These are phyloP conservation scores for Calosoma granatense DNA, from an alignment of 1,140 invertebrate species.

Conservation along the genomic window DNA sequence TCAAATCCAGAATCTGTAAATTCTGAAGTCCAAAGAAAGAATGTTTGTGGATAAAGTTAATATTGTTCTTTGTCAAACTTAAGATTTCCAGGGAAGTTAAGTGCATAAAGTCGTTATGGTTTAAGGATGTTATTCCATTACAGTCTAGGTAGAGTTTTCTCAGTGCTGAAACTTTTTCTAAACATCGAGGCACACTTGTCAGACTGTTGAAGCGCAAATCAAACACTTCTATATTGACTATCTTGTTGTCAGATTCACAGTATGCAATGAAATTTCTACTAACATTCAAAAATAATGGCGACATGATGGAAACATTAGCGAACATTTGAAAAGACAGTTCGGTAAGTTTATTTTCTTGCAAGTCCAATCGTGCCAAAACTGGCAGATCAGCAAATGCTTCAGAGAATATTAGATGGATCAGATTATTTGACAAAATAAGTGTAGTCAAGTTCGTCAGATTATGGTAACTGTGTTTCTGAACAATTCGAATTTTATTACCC, in stretches of 20 bases:
- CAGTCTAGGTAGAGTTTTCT: constrained; percentile 58
- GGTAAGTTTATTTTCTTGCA: constrained; percentile 59
- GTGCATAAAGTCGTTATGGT: constrained; percentile 59
- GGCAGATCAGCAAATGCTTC: constrained; percentile 57
- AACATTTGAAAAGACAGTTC: constrained; percentile 56
- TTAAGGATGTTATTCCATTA: constrained; percentile 60
- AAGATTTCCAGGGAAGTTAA: constrained; percentile 59
- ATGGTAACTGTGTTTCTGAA: constrained; percentile 48
- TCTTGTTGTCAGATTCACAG: constrained; percentile 45
- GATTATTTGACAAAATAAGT: constrained; percentile 57
- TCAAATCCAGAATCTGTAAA: constrained; percentile 69
- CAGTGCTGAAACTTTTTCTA: constrained; percentile 50
- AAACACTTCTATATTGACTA: constrained; percentile 51
- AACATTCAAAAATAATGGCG: constrained; percentile 54
- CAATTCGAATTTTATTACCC: constrained; percentile 53
- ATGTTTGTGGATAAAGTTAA: constrained; percentile 58
- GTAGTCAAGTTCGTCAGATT: constrained; percentile 57
- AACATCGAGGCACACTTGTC: constrained; percentile 49
- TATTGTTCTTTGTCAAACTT: constrained; percentile 62
- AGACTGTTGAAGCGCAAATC: constrained; percentile 62
- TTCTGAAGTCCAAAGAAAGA: constrained; percentile 62
- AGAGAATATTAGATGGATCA: constrained; percentile 47
- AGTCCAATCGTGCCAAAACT: constrained; percentile 54
- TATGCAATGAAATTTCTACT: constrained; percentile 54
- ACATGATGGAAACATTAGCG: constrained; percentile 48